phyloP scores from a whole-genome alignment of 2,113 vertebrate species.

The Poeciliopsis retropinna region DNA sequence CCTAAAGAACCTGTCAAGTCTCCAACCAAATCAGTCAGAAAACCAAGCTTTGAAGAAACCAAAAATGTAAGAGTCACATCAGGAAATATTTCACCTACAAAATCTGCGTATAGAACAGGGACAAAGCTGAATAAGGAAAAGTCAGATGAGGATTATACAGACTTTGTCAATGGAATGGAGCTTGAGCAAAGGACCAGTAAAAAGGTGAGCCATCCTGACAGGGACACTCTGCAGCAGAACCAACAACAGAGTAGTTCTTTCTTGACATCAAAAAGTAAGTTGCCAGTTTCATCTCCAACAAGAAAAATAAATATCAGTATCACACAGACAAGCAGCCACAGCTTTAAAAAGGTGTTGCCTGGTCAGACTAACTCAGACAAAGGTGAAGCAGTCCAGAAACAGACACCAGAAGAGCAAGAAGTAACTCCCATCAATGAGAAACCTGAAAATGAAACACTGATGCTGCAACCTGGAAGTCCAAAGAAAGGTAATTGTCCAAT shows the following conservation, averaged over 20 bases:
- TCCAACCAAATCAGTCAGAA: constrained; percentile 36
- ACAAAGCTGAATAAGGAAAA: constrained; percentile 39
- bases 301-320: constrained; percentile 47
- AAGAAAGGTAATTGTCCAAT: constrained; percentile 60
- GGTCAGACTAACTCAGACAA: constrained; percentile 39
- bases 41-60: constrained; percentile 49
- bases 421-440: constrained; percentile 22
- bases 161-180: constrained; percentile 42
- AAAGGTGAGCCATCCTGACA: constrained; percentile 1
- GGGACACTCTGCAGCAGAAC: constrained; percentile 33
- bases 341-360: constrained; percentile 30
- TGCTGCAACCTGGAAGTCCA: constrained; percentile 29
- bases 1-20: constrained; percentile 59
- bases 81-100: constrained; percentile 49
- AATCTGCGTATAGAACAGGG: constrained; percentile 27
- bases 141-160: constrained; percentile 25
- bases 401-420: constrained; percentile 46
- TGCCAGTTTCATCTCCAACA: constrained; percentile 57
- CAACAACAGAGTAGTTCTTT: constrained; percentile 40
- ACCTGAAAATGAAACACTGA: constrained; percentile 17
- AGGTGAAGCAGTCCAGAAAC: constrained; percentile 18
- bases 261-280: constrained; percentile 48
- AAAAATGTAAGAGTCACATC: constrained; percentile 31
- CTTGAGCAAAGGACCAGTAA: constrained; percentile 18
- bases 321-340: constrained; percentile 20